Evolutionary conservation across 2,888 invertebrate genomes (phyloP).

Genomic region (Parthenolecanium corni): DNA sequence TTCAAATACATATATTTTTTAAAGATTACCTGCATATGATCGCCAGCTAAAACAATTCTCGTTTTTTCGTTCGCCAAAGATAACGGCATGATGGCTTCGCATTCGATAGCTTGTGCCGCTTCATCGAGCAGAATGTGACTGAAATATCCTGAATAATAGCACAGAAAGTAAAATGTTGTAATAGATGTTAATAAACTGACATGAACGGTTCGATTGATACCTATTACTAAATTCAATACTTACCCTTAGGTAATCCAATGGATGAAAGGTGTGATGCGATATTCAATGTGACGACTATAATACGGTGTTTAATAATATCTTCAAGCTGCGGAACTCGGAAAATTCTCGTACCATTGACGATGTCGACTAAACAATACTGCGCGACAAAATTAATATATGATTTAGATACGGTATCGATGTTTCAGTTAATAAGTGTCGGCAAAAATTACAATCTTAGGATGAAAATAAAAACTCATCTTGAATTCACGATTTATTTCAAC

Average conservation of each 20-base stretch:
- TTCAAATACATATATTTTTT: not conserved
- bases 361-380: slow-evolving; percentile 56
- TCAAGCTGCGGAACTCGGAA: slow-evolving; percentile 59
- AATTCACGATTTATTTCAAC: no score
- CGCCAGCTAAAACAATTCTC: slow-evolving; percentile 68
- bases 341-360: slow-evolving; percentile 43
- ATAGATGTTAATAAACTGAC: not conserved
- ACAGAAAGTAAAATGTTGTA: not conserved
- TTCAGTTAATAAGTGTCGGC: no score
- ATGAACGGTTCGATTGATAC: no score
- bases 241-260: slow-evolving; percentile 53
- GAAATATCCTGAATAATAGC: slow-evolving; percentile 46
- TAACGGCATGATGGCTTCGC: slow-evolving; percentile 69
- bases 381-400: slow-evolving; percentile 35
- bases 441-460: no score
- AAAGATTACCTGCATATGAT: slow-evolving; percentile 54
- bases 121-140: slow-evolving; percentile 76
- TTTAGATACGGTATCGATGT: not conserved
- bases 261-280: slow-evolving; percentile 63
- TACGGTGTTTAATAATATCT: slow-evolving; percentile 56
- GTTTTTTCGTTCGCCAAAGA: slow-evolving; percentile 59
- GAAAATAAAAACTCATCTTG: no score
- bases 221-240: slow-evolving; percentile 30
- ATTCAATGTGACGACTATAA: slow-evolving; percentile 67
- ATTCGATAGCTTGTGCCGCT: slow-evolving; percentile 77